Evolutionary conservation across 2,113 vertebrate species (phyloP).

Genomic region (Seriola dumerili): DNA sequence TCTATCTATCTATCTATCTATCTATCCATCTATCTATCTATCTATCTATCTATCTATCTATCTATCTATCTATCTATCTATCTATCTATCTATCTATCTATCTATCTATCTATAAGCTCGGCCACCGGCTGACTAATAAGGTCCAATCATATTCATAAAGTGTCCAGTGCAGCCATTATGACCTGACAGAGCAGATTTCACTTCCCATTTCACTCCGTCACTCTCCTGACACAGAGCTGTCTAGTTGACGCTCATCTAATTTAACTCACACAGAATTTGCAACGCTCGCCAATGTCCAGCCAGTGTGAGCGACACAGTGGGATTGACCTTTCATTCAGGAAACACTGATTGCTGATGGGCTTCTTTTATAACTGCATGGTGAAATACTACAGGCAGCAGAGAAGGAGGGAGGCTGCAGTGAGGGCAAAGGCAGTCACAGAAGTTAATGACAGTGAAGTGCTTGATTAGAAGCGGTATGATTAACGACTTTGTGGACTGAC

Average conservation of each 20-base stretch:
- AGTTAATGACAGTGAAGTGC: neutral
- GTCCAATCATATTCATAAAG: neutral
- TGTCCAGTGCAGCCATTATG: constrained; percentile 13
- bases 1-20: too few relatives aligned
- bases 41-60: too few relatives aligned
- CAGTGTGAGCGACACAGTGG: constrained; percentile 3
- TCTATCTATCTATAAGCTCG: too few relatives aligned
- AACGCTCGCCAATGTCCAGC: neutral
- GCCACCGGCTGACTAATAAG: constrained; percentile 2
- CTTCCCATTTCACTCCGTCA: neutral
- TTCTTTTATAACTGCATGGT: neutral
- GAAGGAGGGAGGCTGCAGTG: neutral
- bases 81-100: too few relatives aligned
- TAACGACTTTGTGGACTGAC: neutral
- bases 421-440: neutral
- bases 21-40: too few relatives aligned
- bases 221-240: neutral
- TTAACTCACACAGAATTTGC: neutral
- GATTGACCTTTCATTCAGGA: constrained; percentile 4
- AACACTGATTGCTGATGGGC: neutral
- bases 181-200: constrained; percentile 10
- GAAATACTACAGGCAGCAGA: neutral
- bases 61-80: too few relatives aligned
- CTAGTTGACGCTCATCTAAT: neutral
- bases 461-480: neutral